Conservation (phyloP, 2,888 invertebrate species). For the Lasioglossum calceatum region DNA sequence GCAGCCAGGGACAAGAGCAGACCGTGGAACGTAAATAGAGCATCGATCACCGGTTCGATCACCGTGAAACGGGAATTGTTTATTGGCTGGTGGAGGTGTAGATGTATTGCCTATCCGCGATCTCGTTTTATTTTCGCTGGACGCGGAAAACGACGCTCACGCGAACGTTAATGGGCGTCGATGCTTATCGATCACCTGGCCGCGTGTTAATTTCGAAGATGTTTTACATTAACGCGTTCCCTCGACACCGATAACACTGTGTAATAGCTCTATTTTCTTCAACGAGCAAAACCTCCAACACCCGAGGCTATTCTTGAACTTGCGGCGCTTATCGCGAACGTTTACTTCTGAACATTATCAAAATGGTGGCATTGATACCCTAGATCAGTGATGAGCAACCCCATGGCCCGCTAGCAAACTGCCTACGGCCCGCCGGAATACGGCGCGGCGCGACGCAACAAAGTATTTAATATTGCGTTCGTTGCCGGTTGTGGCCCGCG, state of each 20-base stretch:
- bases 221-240: slow-evolving; percentile 25
- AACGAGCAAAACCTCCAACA: not conserved
- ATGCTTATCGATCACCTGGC: slow-evolving; percentile 50
- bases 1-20: not conserved
- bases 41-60: slow-evolving; percentile 42
- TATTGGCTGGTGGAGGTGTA: slow-evolving; percentile 29
- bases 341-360: not conserved
- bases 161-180: slow-evolving; percentile 39
- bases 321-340: not conserved
- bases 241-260: slow-evolving; percentile 4
- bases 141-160: slow-evolving; percentile 20
- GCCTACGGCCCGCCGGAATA: too few relatives aligned
- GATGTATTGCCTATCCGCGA: slow-evolving; percentile 3
- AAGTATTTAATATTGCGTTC: too few relatives aligned
- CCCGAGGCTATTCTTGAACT: not conserved
- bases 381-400: not conserved
- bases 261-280: slow-evolving; percentile 33
- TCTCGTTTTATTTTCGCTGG: slow-evolving; percentile 32
- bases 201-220: slow-evolving; percentile 44
- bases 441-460: too few relatives aligned
- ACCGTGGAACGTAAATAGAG: not conserved
- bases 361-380: not conserved
- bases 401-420: too few relatives aligned
- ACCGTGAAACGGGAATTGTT: slow-evolving; percentile 37
- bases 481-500: too few relatives aligned